phyloP scores from a whole-genome alignment of 2,797 vertebrate species.

The Rhinichthys osculus region DNA sequence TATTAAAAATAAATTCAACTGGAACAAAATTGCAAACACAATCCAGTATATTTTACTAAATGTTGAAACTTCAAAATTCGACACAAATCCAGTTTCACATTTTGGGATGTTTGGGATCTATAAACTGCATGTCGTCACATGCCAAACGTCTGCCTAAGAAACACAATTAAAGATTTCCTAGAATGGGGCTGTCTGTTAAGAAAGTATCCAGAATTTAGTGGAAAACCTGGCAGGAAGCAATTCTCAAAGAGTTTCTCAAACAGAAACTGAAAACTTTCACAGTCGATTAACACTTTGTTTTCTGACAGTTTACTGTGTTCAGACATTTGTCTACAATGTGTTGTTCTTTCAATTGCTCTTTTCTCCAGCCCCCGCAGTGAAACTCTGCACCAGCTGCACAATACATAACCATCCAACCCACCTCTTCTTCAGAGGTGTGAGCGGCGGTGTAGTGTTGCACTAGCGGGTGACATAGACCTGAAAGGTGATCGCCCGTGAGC shows the following conservation, averaged over 20 bases:
- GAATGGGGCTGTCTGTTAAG: neutral
- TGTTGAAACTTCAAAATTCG: neutral
- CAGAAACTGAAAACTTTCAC: neutral
- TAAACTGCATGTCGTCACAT: conserved; percentile 11
- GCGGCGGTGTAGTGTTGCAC: conserved; percentile 23
- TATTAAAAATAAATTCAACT: neutral
- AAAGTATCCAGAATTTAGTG: neutral
- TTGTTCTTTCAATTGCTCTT: neutral
- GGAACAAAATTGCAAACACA: neutral
- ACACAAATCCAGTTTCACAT: neutral
- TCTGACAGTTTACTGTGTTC: neutral
- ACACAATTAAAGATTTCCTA: neutral
- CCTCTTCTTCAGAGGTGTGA: conserved; percentile 9
- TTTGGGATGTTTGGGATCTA: neutral
- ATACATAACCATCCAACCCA: neutral
- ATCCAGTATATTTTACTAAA: neutral
- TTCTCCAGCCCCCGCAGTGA: neutral
- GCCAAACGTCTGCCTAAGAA: neutral
- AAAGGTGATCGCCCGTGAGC: conserved; percentile 21
- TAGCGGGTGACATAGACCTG: conserved; percentile 37
- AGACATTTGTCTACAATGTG: neutral
- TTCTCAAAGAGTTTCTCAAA: neutral
- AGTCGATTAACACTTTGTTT: neutral
- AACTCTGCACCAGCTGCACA: conserved; percentile 22
- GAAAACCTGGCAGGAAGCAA: neutral